Evolutionary conservation across 2,888 invertebrate genomes (phyloP).

Genomic region (Sarcophaga carnaria): DNA sequence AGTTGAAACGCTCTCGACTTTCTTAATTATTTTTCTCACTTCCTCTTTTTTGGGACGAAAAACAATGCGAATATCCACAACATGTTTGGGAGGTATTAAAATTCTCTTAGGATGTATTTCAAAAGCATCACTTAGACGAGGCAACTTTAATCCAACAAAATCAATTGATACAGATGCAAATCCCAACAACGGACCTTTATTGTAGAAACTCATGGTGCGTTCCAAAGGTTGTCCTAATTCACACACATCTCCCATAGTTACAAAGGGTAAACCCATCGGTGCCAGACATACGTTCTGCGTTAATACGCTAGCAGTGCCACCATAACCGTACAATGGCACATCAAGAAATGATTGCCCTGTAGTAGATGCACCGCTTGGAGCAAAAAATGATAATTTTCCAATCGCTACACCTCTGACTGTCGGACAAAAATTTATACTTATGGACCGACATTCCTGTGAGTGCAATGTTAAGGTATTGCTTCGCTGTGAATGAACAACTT

Average conservation of each 20-base stretch:
- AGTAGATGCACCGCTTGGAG: conserved; percentile 76
- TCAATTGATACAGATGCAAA: conserved; percentile 81
- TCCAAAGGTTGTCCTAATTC: conserved; percentile 81
- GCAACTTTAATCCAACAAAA: conserved; percentile 76
- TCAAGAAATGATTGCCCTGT: conserved; percentile 76
- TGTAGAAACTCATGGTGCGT: conserved; percentile 83
- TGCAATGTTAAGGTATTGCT: conserved; percentile 82
- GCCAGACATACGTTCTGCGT: conserved; percentile 83
- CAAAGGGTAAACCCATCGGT: conserved; percentile 83
- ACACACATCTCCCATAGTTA: conserved; percentile 84
- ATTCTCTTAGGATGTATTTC: conserved; percentile 82
- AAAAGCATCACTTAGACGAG: conserved; percentile 77
- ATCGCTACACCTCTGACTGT: conserved; percentile 83
- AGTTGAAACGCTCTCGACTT: conserved; percentile 80
- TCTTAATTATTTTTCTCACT: conserved; percentile 79
- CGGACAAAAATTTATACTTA: conserved; percentile 84
- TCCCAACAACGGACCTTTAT: conserved; percentile 83
- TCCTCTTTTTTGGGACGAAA: conserved; percentile 83
- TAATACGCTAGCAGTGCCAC: conserved; percentile 83
- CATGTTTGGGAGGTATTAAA: conserved; percentile 81
- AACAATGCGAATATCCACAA: conserved; percentile 79
- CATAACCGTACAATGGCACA: conserved; percentile 84
- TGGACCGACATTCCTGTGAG: conserved; percentile 84
- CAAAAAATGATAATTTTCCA: conserved; percentile 83
- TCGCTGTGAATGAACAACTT: conserved; percentile 77